Base-by-base conservation (phyloP, 1,140 invertebrate genomes). In the Solenopsis fugax region DNA sequence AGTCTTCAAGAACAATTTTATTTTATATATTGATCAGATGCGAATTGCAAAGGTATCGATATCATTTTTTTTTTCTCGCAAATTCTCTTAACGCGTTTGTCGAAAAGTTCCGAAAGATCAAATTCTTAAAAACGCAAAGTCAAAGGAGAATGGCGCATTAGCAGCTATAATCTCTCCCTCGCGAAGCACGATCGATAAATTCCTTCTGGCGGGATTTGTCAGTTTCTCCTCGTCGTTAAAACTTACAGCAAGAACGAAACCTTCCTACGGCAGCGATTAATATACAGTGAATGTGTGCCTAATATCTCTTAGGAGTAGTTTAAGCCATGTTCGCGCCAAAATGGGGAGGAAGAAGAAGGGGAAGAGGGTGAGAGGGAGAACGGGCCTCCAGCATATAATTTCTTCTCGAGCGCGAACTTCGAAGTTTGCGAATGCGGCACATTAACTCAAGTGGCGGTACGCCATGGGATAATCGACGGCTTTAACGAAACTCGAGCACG, bases 391-490 rank as follows among this genome's bases (percentile, higher is more conserved):
- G 54, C 21, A 60, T 60, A 34, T 60, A 84, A 75, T 84, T 75
- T 84, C 69, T 84, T 75, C 41, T n/a, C 45, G 21, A 41, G 41
- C 67, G 52, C n/a, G 78, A 73, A 58, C 69, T 48, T 84, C 37
- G n/a, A 58, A 62, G 67, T 24, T 50, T 6, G 48, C 48, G 34
- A 56, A 48, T 50, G 24, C 24, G 67, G 69, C 13, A 24, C 80
- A 84, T 84, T 84, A 84, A 50, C 80, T 84, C 37, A 37, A 81
- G 65, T 72, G 21, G 65, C 41, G 41, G 41, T 81, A 56, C 13
- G 54, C 24, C 41, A 13, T 72, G 29, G 69, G 73, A 84, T 84
- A 75, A 84, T 84, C 69, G 72, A 84, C 67, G 80, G 62, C 50
- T 72, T 29, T 73, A 21, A 29, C 41, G 21, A 82, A 84, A 81